Evolutionary conservation across 2,888 invertebrate species (phyloP).

Genomic region (Spisula solida): DNA sequence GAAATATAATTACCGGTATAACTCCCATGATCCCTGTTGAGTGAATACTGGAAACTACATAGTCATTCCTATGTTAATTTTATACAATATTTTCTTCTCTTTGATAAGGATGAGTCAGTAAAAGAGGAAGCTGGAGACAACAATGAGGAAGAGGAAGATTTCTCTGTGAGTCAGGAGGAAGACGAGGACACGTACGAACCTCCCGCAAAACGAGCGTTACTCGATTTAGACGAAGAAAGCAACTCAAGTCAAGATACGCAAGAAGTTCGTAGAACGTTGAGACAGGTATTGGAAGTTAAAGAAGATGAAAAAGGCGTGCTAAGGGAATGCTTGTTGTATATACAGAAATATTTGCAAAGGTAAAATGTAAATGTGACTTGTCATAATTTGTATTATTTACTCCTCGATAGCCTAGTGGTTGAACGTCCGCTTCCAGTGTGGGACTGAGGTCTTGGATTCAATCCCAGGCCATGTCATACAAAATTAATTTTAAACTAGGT

Average conservation of each 20-base stretch:
- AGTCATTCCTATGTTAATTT: too few relatives aligned
- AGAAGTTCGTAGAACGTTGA: slow-evolving; percentile 48
- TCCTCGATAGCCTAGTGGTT: too few relatives aligned
- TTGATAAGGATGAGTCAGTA: slow-evolving; percentile 51
- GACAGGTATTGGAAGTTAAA: slow-evolving; percentile 62
- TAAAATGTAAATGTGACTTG: too few relatives aligned
- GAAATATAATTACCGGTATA: too few relatives aligned
- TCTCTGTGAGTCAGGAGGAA: slow-evolving; percentile 53
- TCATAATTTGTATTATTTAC: too few relatives aligned
- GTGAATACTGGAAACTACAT: too few relatives aligned
- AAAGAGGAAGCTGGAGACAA: slow-evolving; percentile 60
- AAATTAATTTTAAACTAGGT: too few relatives aligned
- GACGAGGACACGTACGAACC: slow-evolving; percentile 63
- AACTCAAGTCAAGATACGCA: slow-evolving; percentile 64
- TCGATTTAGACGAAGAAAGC: slow-evolving; percentile 67
- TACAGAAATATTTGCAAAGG: slow-evolving; percentile 94
- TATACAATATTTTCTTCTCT: neutral
- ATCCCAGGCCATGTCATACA: too few relatives aligned
- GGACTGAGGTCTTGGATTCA: too few relatives aligned
- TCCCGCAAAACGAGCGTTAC: slow-evolving; percentile 54
- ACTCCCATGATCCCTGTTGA: too few relatives aligned
- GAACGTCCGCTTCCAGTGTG: too few relatives aligned
- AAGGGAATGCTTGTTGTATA: slow-evolving; percentile 90
- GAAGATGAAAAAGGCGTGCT: slow-evolving; percentile 78
- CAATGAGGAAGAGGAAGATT: slow-evolving; percentile 70